Conservation (phyloP, 2,797 vertebrate genomes). For the Octomys mimax region DNA sequence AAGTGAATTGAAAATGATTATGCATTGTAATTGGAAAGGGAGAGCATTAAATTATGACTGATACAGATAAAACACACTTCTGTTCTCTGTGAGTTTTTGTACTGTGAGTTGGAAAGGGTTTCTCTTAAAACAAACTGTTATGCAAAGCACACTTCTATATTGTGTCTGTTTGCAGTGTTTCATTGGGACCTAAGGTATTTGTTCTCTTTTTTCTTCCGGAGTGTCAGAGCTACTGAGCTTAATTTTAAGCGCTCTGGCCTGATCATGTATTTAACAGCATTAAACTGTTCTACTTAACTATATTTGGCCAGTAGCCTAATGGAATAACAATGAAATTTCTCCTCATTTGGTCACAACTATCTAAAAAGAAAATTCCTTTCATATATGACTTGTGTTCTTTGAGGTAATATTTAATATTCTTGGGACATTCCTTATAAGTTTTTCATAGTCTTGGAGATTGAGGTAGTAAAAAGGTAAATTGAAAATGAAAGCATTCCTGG, state of each 20-base stretch:
- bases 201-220: constrained; percentile 70
- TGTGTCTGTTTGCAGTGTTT: constrained; percentile 52
- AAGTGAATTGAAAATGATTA: not conserved
- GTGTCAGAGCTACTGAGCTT: constrained; percentile 71
- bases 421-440: constrained; percentile 33
- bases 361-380: constrained; percentile 36
- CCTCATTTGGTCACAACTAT: constrained; percentile 41
- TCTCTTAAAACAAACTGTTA: not conserved
- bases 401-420: constrained; percentile 60
- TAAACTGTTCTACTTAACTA: constrained; percentile 72
- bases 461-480: constrained; percentile 16
- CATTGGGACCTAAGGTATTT: constrained; percentile 56
- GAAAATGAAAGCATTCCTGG: constrained; percentile 53
- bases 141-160: not conserved
- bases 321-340: constrained; percentile 76
- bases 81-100: constrained; percentile 1
- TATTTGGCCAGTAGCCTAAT: constrained; percentile 64
- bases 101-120: not conserved
- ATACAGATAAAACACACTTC: not conserved
- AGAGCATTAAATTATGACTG: not conserved
- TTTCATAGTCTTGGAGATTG: constrained; percentile 28
- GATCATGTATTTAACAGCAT: constrained; percentile 77
- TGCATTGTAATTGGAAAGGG: not conserved
- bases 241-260: constrained; percentile 76
- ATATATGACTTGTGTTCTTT: constrained; percentile 26